These are phyloP conservation scores for Notoglanidium macrostoma DNA, from an alignment of 2,797 vertebrate genomes.

Conservation along the genomic window DNA sequence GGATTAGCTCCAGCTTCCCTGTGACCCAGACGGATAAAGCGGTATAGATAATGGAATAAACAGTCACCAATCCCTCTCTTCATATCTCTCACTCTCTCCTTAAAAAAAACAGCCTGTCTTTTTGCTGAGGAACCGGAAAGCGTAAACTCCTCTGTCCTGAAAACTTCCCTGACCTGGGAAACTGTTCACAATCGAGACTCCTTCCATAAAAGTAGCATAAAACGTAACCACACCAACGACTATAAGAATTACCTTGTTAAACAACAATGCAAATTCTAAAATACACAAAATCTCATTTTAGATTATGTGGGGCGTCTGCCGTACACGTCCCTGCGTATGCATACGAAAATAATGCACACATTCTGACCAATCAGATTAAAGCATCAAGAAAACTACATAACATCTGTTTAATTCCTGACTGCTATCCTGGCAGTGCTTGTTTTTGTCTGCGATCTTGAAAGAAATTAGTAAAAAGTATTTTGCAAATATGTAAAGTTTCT, in stretches of 20 bases:
- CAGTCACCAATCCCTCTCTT: too few species aligned
- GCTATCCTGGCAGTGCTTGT: too few species aligned
- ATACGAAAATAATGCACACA: neutral
- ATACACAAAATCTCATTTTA: neutral
- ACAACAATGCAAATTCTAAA: neutral
- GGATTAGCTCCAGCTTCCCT: too few species aligned
- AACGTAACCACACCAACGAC: neutral
- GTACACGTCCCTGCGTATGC: neutral
- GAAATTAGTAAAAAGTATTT: too few species aligned
- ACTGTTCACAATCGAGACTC: neutral
- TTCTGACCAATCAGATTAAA: neutral
- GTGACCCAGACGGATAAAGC: too few species aligned
- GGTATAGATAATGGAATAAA: too few species aligned
- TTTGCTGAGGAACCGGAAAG: neutral
- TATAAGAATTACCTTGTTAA: neutral
- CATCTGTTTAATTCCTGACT: too few species aligned
- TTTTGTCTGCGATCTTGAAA: too few species aligned
- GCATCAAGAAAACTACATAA: too few species aligned
- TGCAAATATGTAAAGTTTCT: too few species aligned
- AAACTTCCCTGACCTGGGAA: neutral
- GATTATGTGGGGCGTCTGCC: neutral
- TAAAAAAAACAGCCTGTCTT: neutral
- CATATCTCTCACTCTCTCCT: neutral
- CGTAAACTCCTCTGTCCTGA: neutral
- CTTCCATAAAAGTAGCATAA: neutral